Conservation (phyloP, 2,797 vertebrate genomes). For the Nannoperca obscura region DNA sequence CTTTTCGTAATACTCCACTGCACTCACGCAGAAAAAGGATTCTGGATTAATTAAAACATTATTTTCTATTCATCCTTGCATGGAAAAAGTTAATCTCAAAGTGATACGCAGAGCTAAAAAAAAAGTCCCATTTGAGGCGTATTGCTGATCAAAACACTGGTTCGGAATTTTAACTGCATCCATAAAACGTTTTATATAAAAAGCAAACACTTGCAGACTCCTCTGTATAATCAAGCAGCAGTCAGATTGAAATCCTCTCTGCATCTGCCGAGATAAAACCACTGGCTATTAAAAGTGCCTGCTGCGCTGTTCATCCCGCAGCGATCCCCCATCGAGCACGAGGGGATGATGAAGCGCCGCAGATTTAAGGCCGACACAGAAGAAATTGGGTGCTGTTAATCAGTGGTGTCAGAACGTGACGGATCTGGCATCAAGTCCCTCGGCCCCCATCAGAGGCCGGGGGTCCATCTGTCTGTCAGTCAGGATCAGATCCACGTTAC, state of each 20-base stretch:
- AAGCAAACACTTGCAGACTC: not conserved
- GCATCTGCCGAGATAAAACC: slow-evolving; percentile 52
- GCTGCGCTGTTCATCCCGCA: slow-evolving; percentile 37
- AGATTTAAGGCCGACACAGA: slow-evolving; percentile 55
- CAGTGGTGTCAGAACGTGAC: slow-evolving; percentile 44
- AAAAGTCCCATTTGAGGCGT: not conserved
- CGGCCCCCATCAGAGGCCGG: not conserved
- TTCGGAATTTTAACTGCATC: not conserved
- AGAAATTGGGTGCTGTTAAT: slow-evolving; percentile 54
- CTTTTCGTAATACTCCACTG: too few relatives aligned
- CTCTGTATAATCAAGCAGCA: slow-evolving; percentile 27
- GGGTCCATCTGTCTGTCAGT: slow-evolving; percentile 54
- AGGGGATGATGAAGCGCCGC: slow-evolving; percentile 53
- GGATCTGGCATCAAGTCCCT: slow-evolving; percentile 6
- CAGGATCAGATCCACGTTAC: slow-evolving; percentile 44
- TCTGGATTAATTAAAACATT: slow-evolving; percentile 6
- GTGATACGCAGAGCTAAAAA: slow-evolving; percentile 9
- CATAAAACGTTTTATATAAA: slow-evolving; percentile 2
- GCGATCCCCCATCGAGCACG: slow-evolving; percentile 15
- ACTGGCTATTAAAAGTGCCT: slow-evolving; percentile 49
- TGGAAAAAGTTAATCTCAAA: not conserved
- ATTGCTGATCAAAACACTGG: slow-evolving; percentile 14
- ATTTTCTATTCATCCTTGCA: not conserved
- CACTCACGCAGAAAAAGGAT: not conserved
- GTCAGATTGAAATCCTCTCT: slow-evolving; percentile 41